Conservation (phyloP, 1,140 invertebrate genomes). For the Eumeta japonica region DNA sequence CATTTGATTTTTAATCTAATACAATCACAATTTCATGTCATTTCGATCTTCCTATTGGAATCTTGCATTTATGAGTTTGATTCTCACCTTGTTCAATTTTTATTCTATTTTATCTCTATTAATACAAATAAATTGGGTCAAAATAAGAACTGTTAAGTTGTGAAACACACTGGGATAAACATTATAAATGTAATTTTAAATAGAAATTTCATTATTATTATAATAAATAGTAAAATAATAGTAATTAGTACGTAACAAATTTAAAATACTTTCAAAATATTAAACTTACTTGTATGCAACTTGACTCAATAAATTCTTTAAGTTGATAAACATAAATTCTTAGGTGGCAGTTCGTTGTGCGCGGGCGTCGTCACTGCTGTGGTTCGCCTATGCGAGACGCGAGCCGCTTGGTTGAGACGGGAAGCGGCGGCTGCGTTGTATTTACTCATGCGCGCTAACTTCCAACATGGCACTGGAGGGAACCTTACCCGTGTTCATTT, state of each 20-base stretch:
- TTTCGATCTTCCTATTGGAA: no score
- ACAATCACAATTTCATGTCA: no score
- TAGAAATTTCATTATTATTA: not conserved
- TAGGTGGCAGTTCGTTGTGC: slow-evolving; percentile 80
- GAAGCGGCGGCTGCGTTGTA: slow-evolving; percentile 90
- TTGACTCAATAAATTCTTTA: no score
- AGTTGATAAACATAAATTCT: no score
- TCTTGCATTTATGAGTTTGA: no score
- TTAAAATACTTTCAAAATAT: not conserved
- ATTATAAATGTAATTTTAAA: not conserved
- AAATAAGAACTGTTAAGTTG: no score
- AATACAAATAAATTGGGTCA: no score
- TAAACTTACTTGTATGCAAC: no score
- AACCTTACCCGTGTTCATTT: slow-evolving; percentile 83
- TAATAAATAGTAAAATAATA: not conserved
- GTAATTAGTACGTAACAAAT: not conserved
- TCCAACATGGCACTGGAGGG: slow-evolving; percentile 81
- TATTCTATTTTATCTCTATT: no score
- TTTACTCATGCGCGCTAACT: slow-evolving; percentile 89
- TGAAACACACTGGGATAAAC: no score
- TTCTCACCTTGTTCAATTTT: no score
- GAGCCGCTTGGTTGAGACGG: slow-evolving; percentile 75
- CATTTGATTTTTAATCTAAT: no score
- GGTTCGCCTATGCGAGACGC: slow-evolving; percentile 77
- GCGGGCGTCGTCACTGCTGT: slow-evolving; percentile 82